Evolutionary conservation across 2,113 vertebrate species (phyloP).

Genomic region (Pterocles gutturalis): DNA sequence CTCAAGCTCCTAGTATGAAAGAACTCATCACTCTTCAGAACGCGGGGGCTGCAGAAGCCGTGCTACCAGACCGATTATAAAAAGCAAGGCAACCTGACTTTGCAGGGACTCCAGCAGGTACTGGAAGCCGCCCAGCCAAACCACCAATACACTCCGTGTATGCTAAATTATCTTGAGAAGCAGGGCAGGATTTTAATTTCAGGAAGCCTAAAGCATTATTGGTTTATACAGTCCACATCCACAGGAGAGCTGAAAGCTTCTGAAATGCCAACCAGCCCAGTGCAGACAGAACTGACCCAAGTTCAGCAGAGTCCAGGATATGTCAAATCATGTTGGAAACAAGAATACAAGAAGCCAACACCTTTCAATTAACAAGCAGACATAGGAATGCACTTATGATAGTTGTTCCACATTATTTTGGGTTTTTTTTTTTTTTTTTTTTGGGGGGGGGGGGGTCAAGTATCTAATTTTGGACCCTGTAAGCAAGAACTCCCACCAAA

Average conservation of each 20-base stretch:
- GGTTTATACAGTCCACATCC: neutral
- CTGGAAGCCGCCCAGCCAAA: neutral
- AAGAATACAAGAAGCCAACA: neutral
- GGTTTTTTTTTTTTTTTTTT: neutral
- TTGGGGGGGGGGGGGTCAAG: neutral
- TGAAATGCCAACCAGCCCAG: neutral
- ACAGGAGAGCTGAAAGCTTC: neutral
- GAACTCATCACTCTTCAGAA: neutral
- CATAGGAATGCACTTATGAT: neutral
- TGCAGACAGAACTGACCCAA: neutral
- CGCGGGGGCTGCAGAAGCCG: rapidly evolving
- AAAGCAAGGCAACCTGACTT: neutral
- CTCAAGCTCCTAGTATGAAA: neutral
- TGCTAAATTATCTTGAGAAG: neutral
- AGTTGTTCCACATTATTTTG: neutral
- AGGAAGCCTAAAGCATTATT: neutral
- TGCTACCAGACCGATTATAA: neutral
- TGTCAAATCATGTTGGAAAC: neutral
- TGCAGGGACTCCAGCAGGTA: neutral
- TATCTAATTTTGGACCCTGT: neutral
- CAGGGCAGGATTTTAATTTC: neutral
- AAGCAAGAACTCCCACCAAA: neutral
- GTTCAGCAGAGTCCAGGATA: neutral
- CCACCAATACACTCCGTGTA: rapidly evolving
- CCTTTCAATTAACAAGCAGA: neutral